A percentile compares a stretch with the other conserved stretches of the same genome.
Conservation (phyloP, 2,888 invertebrate genomes). For the Melipona beecheii region DNA sequence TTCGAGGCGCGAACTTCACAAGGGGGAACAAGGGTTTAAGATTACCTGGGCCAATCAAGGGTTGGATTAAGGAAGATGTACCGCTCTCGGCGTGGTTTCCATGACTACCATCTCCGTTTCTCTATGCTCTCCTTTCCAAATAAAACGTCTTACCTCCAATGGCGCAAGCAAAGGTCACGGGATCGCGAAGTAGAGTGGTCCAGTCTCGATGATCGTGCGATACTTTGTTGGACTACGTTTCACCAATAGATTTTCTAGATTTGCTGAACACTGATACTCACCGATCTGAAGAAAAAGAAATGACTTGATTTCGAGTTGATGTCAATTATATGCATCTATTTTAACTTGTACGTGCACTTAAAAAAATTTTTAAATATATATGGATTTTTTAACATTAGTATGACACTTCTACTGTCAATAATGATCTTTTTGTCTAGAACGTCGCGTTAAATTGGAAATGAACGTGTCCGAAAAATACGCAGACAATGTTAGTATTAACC, state of each 20-base stretch:
- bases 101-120: constrained; percentile 72
- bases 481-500: too few species aligned
- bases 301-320: not conserved
- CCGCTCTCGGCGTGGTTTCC: constrained; percentile 70
- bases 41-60: constrained; percentile 70
- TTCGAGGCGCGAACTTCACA: constrained; percentile 56
- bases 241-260: not conserved
- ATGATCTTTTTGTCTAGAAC: too few species aligned
- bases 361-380: too few species aligned
- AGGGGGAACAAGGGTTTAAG: constrained; percentile 54
- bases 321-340: too few species aligned
- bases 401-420: too few species aligned
- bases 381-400: too few species aligned
- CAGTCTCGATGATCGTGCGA: not conserved
- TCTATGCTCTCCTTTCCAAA: constrained; percentile 61
- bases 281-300: not conserved
- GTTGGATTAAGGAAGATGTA: constrained; percentile 72
- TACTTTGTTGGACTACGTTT: constrained; percentile 10
- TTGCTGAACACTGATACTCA: not conserved
- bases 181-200: constrained; percentile 31
- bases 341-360: too few species aligned
- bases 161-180: constrained; percentile 54
- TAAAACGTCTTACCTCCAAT: constrained; percentile 43
- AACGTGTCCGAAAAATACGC: too few species aligned
- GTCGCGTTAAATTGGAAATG: too few species aligned